Base-by-base conservation (phyloP, 2,797 vertebrate genomes). In the Geotria australis region DNA sequence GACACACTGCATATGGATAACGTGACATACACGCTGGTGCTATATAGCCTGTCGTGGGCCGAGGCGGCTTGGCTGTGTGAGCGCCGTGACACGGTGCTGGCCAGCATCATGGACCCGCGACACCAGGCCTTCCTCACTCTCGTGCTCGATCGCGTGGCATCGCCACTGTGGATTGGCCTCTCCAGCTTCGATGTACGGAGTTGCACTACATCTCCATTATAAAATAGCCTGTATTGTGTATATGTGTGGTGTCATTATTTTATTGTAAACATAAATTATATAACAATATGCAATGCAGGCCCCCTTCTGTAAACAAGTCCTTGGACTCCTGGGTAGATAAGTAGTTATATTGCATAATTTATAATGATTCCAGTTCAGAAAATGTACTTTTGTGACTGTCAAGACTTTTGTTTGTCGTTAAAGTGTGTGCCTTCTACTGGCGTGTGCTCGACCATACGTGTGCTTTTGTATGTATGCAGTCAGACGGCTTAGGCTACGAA, bases 111-210 rank as follows among this genome's bases (percentile, higher is more conserved):
- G 0, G 73, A 77, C 56, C 82, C 88, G 10, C 82, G 71, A 65
- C 81, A 85, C 63, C 85, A 95, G 63, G 79, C 80, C 7, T 84
- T 80, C 73, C 79, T 98, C 63, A 85, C 73, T 0, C 78, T 88
- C 69, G 77, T 85, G 1, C 47, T 83, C 57, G 76, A 70, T 62
- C 71, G 69, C 57, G 70, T 83, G 63, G 77, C 1, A 8, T 69
- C 64, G 3, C 76, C 83, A 0, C 77, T 88, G 59, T 98, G 91
- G 91, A 78, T 93, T 1, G 79, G 73, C 1, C 74, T 95, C 64
- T 73, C 78, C 66, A 84, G 78, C 10, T 70, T 76, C 1, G 82
- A 82, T 73, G 88, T 93, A 64, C 74, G 73, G 5, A n/a, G 59
- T 12, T 7, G 46, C 1, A 8, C 8, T 9, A 11, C 11, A 8